phyloP scores from a whole-genome alignment of 2,888 invertebrate species.

The Drosophila nr. perissopoda region DNA sequence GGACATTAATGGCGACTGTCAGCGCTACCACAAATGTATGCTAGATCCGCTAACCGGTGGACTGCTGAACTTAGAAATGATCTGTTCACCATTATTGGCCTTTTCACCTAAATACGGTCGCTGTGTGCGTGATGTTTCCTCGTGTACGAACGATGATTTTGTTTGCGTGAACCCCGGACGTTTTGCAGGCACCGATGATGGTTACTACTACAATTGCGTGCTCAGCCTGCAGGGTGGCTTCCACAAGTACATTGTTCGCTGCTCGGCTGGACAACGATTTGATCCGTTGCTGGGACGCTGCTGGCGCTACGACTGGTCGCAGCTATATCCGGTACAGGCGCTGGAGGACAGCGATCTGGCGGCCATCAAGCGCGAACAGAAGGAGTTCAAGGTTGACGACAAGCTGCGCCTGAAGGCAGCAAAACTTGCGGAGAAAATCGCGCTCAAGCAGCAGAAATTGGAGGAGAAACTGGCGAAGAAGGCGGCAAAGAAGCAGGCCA shows the following conservation, averaged over 20 bases:
- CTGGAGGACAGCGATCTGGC: constrained; percentile 60
- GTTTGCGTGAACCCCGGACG: constrained; percentile 60
- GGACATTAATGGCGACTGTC: constrained; percentile 58
- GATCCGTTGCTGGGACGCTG: constrained; percentile 62
- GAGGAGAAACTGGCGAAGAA: constrained; percentile 73
- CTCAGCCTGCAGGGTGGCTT: constrained; percentile 57
- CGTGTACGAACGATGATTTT: constrained; percentile 55
- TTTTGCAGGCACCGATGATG: constrained; percentile 57
- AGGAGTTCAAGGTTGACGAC: constrained; percentile 68
- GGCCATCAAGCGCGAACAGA: constrained; percentile 73
- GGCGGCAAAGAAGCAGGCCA: constrained; percentile 70
- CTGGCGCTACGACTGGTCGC: constrained; percentile 71
- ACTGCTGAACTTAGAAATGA: constrained; percentile 37
- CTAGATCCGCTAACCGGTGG: constrained; percentile 20
- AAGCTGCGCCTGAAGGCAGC: constrained; percentile 68
- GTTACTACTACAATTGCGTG: constrained; percentile 73
- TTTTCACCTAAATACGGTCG: constrained; percentile 61
- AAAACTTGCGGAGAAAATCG: constrained; percentile 67
- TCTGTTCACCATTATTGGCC: constrained; percentile 56
- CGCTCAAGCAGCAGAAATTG: constrained; percentile 71
- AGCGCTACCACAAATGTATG: constrained; percentile 66
- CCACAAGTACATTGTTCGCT: constrained; percentile 74
- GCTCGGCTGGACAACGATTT: constrained; percentile 66
- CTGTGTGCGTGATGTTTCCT: constrained; percentile 70
- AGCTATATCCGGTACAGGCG: constrained; percentile 39